Base-by-base conservation (phyloP, 1,140 invertebrate species). In the Drosophila oshimai region DNA sequence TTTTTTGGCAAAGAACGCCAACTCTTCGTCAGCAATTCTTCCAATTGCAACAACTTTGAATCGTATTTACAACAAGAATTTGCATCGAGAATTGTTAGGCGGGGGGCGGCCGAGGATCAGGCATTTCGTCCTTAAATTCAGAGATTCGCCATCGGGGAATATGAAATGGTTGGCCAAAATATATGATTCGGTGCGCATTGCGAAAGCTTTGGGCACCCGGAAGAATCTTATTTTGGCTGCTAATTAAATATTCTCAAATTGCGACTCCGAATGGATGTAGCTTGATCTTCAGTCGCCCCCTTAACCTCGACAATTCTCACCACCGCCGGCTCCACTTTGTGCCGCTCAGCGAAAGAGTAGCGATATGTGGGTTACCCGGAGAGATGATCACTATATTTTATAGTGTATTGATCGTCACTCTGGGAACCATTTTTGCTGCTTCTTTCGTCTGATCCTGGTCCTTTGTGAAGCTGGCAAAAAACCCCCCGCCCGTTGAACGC, bases 381-480 rank as follows among this genome's bases (percentile, higher is more conserved):
- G 41, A 15, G 13, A 24, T 47, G 22, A 34, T 62, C 18, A 9
- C 22, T 64, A 13, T 26, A 22, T 47, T 7, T 12, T 36, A 18
- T n/a, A 37, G 15, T 37, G 15, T 44, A 33, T 44, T 6, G 37
- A 39, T 41, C 13, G 17, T 24, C 26, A 7, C 49, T 60, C 58
- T 31, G 26, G 36, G 33, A 12, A 36, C 15, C 24, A 28, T 65
- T 49, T 41, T 42, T 42, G 39, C 6, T 47, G 33, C 4, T 6
- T 39, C 24, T 41, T 46, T 31, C 29, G 42, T 5, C 62, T 46
- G 53, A n/a, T 26, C 34, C 41, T 4, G 45, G 62, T 77, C 76
- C 81, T 76, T 74, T 26, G 18, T 81, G 61, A 77, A 87, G 74
- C 72, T 24, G 29, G 83, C 81, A 87, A 87, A 79, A 84, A 74